phyloP scores from a whole-genome alignment of 2,797 vertebrate genomes.

The Megaceryle alcyon region DNA sequence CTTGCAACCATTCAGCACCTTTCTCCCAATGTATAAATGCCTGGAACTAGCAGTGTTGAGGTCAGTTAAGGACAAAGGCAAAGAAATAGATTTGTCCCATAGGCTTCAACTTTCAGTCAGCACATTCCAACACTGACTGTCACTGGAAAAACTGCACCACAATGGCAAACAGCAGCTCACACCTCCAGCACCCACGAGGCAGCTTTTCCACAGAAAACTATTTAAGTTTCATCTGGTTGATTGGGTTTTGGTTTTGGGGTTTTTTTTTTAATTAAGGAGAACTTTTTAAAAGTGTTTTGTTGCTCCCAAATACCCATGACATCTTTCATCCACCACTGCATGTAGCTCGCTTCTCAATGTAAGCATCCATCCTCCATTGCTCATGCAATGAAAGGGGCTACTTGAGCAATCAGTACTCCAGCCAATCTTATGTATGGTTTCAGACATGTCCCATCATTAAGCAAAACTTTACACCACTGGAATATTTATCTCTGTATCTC shows the following conservation, averaged over 20 bases:
- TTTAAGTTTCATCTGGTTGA: background rate
- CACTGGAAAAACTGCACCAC: background rate
- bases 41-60: background rate
- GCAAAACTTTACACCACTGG: background rate
- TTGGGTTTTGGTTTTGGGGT: background rate
- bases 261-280: background rate
- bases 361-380: background rate
- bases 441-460: background rate
- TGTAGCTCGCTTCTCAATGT: background rate
- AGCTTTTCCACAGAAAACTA: background rate
- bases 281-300: background rate
- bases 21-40: background rate
- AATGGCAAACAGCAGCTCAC: background rate
- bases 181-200: background rate
- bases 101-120: background rate
- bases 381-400: background rate
- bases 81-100: background rate
- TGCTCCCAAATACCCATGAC: background rate
- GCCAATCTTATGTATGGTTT: background rate
- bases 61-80: background rate
- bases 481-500: background rate
- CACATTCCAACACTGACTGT: background rate
- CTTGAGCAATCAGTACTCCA: background rate
- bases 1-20: background rate
- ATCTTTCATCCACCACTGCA: background rate